Percentiles rank a stretch among this genome's conserved stretches.
These are phyloP conservation scores for Coracias cyanogaster DNA, from an alignment of 2,797 vertebrate species.

Conservation along the genomic window DNA sequence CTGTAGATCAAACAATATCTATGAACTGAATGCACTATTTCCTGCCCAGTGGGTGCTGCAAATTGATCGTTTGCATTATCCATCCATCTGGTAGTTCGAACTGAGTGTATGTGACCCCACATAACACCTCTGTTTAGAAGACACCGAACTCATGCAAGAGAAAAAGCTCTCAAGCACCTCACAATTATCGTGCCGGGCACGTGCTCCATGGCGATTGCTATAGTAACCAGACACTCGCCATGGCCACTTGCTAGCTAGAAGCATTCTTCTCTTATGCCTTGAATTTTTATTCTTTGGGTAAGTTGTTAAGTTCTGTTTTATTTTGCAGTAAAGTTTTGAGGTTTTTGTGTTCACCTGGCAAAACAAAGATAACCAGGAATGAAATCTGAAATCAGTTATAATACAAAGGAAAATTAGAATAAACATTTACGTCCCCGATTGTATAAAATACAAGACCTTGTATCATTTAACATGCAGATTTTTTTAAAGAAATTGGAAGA, in stretches of 20 bases:
- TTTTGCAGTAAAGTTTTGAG: not conserved
- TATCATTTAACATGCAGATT: not conserved
- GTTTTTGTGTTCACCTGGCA: not conserved
- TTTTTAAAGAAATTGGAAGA: not conserved
- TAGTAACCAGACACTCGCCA: slow-evolving; percentile 68
- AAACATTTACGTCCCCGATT: not conserved
- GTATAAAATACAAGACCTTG: not conserved
- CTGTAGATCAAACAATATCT: not conserved
- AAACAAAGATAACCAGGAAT: not conserved
- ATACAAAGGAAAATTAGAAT: not conserved
- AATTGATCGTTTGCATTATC: not conserved
- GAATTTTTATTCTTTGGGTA: not conserved
- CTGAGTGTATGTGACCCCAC: not conserved
- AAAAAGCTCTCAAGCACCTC: slow-evolving; percentile 11
- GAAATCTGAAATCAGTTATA: not conserved
- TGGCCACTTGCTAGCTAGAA: slow-evolving; percentile 25
- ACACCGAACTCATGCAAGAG: not conserved
- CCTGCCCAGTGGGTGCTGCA: slow-evolving; percentile 12
- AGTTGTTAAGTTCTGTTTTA: not conserved
- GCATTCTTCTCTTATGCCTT: slow-evolving; percentile 22
- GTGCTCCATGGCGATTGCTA: slow-evolving; percentile 44
- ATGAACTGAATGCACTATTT: not conserved
- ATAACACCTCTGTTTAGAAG: not conserved
- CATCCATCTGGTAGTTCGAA: not conserved
- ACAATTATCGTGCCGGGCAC: slow-evolving; percentile 42